Percentiles rank a stretch among this genome's conserved stretches.
Conservation (phyloP, 2,888 invertebrate genomes). For the Pammene aurita region DNA sequence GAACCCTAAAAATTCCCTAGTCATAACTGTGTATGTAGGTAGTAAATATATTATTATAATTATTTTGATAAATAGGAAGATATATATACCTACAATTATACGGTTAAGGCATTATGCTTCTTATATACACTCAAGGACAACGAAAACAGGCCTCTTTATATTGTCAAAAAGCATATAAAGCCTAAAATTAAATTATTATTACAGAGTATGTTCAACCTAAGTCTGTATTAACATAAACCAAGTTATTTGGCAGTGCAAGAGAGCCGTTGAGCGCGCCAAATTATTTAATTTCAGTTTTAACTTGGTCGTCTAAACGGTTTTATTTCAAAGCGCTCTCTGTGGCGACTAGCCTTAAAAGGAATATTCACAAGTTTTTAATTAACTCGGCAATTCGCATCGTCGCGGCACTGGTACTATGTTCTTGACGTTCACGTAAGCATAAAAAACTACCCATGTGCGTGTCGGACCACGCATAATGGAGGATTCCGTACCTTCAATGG, state of each 20-base stretch:
- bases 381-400: constrained; percentile 34
- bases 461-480: too few relatives aligned
- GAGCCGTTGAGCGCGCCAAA: neutral
- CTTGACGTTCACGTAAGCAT: neutral
- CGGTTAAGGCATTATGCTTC: too few relatives aligned
- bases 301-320: constrained; percentile 1
- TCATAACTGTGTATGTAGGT: too few relatives aligned
- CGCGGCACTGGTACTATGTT: neutral
- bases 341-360: constrained; percentile 27
- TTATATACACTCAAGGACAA: too few relatives aligned
- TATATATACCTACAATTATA: too few relatives aligned
- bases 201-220: neutral
- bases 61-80: too few relatives aligned
- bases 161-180: neutral
- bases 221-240: neutral
- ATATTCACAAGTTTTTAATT: constrained; percentile 39
- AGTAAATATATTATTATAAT: too few relatives aligned
- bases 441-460: too few relatives aligned
- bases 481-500: too few relatives aligned
- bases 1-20: too few relatives aligned
- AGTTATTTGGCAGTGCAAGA: neutral
- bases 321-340: neutral
- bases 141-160: too few relatives aligned
- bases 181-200: neutral
- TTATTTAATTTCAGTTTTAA: neutral